A percentile compares a stretch with the other conserved stretches of the same genome.
These are phyloP conservation scores for Syrphus vitripennis DNA, from an alignment of 2,888 invertebrate genomes.

Conservation along the genomic window DNA sequence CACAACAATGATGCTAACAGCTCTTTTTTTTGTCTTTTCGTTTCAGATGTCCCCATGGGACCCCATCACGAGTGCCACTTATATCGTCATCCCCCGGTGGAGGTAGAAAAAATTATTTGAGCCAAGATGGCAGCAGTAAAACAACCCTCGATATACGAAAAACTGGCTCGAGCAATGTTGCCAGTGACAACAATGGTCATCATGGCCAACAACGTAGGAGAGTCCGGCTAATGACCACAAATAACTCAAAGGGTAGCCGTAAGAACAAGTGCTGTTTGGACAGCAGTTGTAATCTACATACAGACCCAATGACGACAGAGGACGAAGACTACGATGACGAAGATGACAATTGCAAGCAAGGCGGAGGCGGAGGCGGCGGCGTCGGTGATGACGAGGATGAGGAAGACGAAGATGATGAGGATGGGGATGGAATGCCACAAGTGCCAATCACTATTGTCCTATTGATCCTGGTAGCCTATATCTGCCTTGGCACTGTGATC, in stretches of 20 bases:
- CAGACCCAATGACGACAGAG: constrained; percentile 47
- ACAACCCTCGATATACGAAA: constrained; percentile 34
- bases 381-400: constrained; percentile 71
- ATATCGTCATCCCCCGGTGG: constrained; percentile 82
- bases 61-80: constrained; percentile 89
- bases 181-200: constrained; percentile 65
- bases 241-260: constrained; percentile 47
- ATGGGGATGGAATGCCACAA: constrained; percentile 74
- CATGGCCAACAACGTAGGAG: constrained; percentile 44
- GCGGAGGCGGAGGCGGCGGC: too few species aligned
- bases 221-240: constrained; percentile 68
- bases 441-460: constrained; percentile 86
- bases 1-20: not conserved
- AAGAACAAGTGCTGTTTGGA: constrained; percentile 65
- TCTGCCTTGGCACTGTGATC: constrained; percentile 88
- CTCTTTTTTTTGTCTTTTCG: constrained; percentile 37
- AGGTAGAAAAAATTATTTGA: constrained; percentile 36
- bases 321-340: constrained; percentile 64
- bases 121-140: constrained; percentile 38
- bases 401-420: constrained; percentile 48
- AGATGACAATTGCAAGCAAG: constrained; percentile 32
- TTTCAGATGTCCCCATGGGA: constrained; percentile 84
- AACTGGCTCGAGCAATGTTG: constrained; percentile 42
- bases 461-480: constrained; percentile 87
- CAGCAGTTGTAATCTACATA: constrained; percentile 67